Percentiles rank a stretch among this genome's conserved stretches.
phyloP scores from a whole-genome alignment of 1,140 invertebrate species.

The Vanessa tameamea region DNA sequence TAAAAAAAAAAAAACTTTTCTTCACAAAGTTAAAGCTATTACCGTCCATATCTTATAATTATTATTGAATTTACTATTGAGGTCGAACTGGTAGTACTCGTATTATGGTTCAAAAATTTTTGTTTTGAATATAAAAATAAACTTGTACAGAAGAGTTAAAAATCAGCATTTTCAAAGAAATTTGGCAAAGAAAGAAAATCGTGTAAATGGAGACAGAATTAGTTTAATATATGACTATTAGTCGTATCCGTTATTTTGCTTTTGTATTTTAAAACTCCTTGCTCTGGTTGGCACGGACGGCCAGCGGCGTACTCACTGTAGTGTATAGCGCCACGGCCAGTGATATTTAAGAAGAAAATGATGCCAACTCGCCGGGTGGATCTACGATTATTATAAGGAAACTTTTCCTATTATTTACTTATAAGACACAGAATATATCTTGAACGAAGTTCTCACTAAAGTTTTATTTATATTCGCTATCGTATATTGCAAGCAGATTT shows the following conservation, averaged over 20 bases:
- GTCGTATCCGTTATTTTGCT: background rate
- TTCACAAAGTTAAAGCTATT: no score
- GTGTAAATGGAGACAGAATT: conserved; percentile 16
- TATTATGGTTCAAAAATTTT: no score
- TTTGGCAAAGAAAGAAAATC: conserved; percentile 3
- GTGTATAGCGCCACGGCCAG: background rate
- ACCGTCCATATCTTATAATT: no score
- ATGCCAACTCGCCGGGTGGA: background rate
- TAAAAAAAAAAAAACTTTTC: no score
- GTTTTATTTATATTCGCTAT: no score
- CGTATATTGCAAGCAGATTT: no score
- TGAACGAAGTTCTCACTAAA: background rate
- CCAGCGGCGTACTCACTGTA: background rate
- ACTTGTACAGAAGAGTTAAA: background rate
- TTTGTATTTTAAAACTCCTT: conserved; percentile 6
- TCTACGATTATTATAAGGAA: background rate
- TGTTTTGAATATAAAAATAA: background rate
- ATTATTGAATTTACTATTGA: no score
- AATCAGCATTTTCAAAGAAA: conserved; percentile 9
- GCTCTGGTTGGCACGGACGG: conserved; percentile 6
- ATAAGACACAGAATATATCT: background rate
- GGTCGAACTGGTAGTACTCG: no score
- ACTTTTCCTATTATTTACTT: conserved; percentile 1
- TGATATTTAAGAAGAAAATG: conserved; percentile 1
- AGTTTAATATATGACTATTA: conserved; percentile 5